Base-by-base conservation (phyloP, 2,113 vertebrate genomes). In the Talpa occidentalis region DNA sequence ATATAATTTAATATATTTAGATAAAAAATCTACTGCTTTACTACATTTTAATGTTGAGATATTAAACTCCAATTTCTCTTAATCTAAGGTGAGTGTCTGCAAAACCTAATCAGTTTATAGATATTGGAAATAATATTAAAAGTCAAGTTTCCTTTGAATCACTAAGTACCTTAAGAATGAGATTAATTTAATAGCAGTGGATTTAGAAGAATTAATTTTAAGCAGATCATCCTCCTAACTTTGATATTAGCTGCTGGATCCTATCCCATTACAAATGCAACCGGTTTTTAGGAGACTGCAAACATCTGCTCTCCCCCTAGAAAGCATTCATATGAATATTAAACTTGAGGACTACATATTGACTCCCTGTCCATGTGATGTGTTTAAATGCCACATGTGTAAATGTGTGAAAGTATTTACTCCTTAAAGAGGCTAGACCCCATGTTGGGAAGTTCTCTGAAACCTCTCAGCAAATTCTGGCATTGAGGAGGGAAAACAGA, bases 161-260 rank as follows among this genome's bases (percentile, higher is more conserved):
- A 96, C 56, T 88, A 90, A 97, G 64, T 94, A 94, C 85, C 88
- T 97, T 97, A 95, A 97, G 96, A 98, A 97, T 94, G 95, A 97
- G 96, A 97, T 97, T 97, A 97, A 97, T 96, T 97, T 97, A 98
- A 98, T 94, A 97, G 81, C 92, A 97, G 96, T 96, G 90, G 86
- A 97, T 97, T 95, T 97, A 93, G 32, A 93, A 97, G 96, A 98
- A 98, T 97, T 97, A 95, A 97, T 96, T 98, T 98, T 98, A 97
- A 98, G 96, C 96, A 91, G 89, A 98, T 97, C 94, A 97, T 97
- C 96, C 92, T 93, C 87, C 96, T 96, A 96, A 93, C 93, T 97
- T 97, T 94, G 92, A 94, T 85, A 95, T 95, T 90, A 97, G 97
- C 92, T 96, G 74, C 83, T 97, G 95, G 97, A 97, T 97, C 95